phyloP scores from a whole-genome alignment of 2,113 vertebrate genomes.

The Microtus richardsoni region DNA sequence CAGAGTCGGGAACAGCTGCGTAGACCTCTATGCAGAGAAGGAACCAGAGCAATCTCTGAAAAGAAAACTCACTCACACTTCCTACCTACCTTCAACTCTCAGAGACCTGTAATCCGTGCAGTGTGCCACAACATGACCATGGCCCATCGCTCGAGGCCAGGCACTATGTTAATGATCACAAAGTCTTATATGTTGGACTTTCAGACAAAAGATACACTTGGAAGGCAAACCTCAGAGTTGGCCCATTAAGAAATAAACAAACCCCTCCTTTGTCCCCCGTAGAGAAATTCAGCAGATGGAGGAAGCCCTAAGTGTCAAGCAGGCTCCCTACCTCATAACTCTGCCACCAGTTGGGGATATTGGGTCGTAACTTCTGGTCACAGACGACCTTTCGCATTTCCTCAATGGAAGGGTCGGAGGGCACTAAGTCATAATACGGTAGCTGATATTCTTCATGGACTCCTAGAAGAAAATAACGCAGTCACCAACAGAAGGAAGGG shows the following conservation, averaged over 20 bases:
- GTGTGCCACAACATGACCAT: neutral
- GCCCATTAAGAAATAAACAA: neutral
- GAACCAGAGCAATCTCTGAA: neutral
- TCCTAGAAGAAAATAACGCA: conserved; percentile 84
- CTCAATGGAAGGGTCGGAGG: conserved; percentile 98
- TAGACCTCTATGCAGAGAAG: no score
- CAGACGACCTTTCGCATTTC: conserved; percentile 99
- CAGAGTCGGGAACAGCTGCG: no score
- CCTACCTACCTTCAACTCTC: neutral
- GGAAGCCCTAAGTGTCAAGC: neutral
- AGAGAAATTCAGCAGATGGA: neutral
- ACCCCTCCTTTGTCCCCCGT: neutral
- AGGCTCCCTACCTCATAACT: conserved; percentile 93
- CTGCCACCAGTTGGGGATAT: conserved; percentile 99
- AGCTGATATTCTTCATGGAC: conserved; percentile 99
- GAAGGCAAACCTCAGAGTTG: neutral
- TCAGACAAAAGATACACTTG: neutral
- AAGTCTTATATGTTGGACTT: neutral
- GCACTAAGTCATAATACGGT: conserved; percentile 97
- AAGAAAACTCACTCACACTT: neutral
- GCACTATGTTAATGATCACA: neutral
- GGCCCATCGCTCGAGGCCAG: neutral
- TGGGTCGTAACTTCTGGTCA: conserved; percentile 97
- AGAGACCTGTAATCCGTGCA: neutral
- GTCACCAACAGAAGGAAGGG: conserved; percentile 33